Percentiles rank a stretch among this genome's conserved stretches.
Evolutionary conservation across 1,140 invertebrate species (phyloP).

Genomic region (Zaprionus nigranus): DNA sequence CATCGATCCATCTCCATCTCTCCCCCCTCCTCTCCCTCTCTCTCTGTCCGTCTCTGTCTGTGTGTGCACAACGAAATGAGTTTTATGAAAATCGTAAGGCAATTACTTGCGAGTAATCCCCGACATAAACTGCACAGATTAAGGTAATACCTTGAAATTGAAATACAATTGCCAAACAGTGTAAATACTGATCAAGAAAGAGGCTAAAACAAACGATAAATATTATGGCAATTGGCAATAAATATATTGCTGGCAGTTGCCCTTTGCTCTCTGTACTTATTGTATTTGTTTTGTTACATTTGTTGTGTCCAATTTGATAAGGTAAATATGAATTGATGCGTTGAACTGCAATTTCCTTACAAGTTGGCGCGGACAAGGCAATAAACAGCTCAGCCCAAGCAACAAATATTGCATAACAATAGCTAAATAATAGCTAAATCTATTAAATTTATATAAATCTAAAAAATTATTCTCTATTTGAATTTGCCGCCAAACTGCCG

Average conservation of each 20-base stretch:
- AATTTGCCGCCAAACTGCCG: background rate
- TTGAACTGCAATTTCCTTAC: no score
- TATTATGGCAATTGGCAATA: slow-evolving; percentile 13
- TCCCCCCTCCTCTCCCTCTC: no score
- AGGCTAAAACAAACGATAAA: slow-evolving; percentile 2
- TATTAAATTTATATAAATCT: background rate
- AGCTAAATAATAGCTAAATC: no score
- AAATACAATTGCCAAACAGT: slow-evolving; percentile 46
- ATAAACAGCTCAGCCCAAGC: background rate
- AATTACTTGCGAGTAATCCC: slow-evolving; percentile 46
- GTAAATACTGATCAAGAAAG: slow-evolving; percentile 24
- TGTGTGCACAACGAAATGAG: slow-evolving; percentile 27
- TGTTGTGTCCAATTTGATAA: background rate
- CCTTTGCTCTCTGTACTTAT: background rate
- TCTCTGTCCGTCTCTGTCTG: background rate
- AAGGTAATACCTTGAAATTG: slow-evolving; percentile 36
- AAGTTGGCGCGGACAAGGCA: background rate
- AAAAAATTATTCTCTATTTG: no score
- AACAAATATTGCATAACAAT: background rate
- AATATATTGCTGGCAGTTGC: slow-evolving; percentile 29
- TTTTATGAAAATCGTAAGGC: slow-evolving; percentile 44
- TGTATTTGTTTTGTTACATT: background rate
- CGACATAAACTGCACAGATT: slow-evolving; percentile 29
- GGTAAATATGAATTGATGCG: background rate
- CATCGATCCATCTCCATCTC: slow-evolving; percentile 20